Base-by-base conservation (phyloP, 2,113 vertebrate species). In the Callionymus lyra region DNA sequence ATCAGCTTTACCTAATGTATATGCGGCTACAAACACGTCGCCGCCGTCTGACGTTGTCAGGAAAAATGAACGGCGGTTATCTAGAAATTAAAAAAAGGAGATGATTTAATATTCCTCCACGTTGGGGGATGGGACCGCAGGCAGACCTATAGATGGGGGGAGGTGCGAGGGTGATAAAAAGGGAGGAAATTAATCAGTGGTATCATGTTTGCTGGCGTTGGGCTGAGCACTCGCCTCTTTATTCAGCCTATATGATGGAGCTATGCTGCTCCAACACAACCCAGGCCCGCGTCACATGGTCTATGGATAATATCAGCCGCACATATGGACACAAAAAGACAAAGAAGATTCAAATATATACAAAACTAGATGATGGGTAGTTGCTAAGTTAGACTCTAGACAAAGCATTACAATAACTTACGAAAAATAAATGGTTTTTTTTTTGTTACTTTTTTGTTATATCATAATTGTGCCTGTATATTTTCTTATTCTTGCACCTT, bases 111-210 rank as follows among this genome's bases (percentile, higher is more conserved):
- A 82, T 84, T 77, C 63, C 47, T 65, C 63, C 65, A 65, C 44
- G 8, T 59, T 54, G 61, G 71, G 68, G 68, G 33, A 21, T 61
- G 59, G 63, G 19, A 42, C 39, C n/a, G 46, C 18, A 46, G 53
- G 63, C 53, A 27, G 31, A 59, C 50, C 59, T 15, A 58, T 60
- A 45, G 16, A 16, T 8, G 41, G 56, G 38, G 49, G 47, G 34
- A 53, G 47, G 52, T 52, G 53, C 40, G 57, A 57, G 48, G 57
- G 59, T 47, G 56, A 62, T 66, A 67, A 68, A 74, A 73, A 55
- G 55, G 74, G 70, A 68, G 78, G 56, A 79, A 82, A 85, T 85
- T 80, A 85, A 86, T 85, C 82, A 81, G 77, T 55, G 42, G 36
- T 71, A 69, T 80, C 72, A 76, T 82, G 75, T 83, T 58, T 41